Evolutionary conservation across 2,888 invertebrate genomes (phyloP).

Genomic region (Heliconius cydno): DNA sequence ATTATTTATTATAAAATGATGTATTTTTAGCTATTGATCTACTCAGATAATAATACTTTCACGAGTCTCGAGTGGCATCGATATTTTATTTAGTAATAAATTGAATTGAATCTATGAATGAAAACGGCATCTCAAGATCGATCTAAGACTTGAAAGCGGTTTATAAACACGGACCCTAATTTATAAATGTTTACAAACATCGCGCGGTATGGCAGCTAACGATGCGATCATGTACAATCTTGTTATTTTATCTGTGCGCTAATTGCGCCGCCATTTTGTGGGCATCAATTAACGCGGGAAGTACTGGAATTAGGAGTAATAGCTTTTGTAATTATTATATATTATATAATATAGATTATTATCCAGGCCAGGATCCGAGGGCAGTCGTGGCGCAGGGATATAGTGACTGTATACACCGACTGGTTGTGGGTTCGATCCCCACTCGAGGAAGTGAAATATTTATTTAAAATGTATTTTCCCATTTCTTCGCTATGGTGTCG

Average conservation of each 20-base stretch:
- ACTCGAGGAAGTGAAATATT: too few species aligned
- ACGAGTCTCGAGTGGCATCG: neutral
- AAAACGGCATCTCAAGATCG: too few species aligned
- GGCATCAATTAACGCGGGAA: slow-evolving; percentile 36
- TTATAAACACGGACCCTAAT: neutral
- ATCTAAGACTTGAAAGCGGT: too few species aligned
- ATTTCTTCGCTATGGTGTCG: too few species aligned
- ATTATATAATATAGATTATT: neutral
- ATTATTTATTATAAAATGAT: neutral
- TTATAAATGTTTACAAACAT: slow-evolving; percentile 29
- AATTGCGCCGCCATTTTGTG: slow-evolving; percentile 39
- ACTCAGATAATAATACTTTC: neutral
- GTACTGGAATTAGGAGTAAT: slow-evolving; percentile 10
- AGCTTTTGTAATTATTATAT: neutral
- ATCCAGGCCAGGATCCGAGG: too few species aligned
- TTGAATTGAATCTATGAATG: too few species aligned
- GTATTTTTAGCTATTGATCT: neutral
- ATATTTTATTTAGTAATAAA: neutral
- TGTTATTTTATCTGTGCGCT: slow-evolving; percentile 41
- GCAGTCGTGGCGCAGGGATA: too few species aligned
- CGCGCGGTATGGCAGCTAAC: slow-evolving; percentile 32
- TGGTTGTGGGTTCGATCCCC: neutral
- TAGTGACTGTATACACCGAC: too few species aligned
- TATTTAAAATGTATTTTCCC: too few species aligned
- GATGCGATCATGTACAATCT: slow-evolving; percentile 33